phyloP scores from a whole-genome alignment of 2,113 vertebrate genomes.

The Hyperopisus bebe region DNA sequence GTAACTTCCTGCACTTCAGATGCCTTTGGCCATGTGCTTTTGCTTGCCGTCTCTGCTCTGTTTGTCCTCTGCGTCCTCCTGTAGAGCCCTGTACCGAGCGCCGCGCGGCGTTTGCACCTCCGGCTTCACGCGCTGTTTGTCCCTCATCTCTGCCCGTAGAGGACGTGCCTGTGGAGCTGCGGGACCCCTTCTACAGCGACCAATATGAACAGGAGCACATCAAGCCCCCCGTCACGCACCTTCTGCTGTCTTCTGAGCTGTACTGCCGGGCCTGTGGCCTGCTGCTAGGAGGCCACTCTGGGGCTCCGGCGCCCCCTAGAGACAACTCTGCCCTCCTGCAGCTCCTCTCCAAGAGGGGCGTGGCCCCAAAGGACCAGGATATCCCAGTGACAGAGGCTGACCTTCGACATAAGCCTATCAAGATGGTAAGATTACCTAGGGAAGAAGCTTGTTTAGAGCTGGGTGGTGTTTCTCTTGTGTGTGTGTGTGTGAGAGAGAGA shows the following conservation, averaged over 20 bases:
- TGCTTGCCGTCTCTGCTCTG: slow-evolving; percentile 10
- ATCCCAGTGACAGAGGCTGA: slow-evolving; percentile 65
- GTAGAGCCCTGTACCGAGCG: neutral
- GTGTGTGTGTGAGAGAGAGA: neutral
- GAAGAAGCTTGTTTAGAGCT: neutral
- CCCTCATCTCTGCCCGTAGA: slow-evolving; percentile 50
- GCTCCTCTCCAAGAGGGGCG: slow-evolving; percentile 60
- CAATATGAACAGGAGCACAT: slow-evolving; percentile 91
- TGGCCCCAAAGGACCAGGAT: slow-evolving; percentile 61
- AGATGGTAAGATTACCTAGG: slow-evolving; percentile 65
- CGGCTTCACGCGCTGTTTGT: slow-evolving; percentile 24
- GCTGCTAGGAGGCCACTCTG: slow-evolving; percentile 45
- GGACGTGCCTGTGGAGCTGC: slow-evolving; percentile 76
- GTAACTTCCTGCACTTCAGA: neutral
- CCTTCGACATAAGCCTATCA: slow-evolving; percentile 75
- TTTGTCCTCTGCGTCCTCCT: slow-evolving; percentile 14
- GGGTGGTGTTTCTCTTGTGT: neutral
- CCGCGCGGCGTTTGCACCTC: neutral
- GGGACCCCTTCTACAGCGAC: slow-evolving; percentile 84
- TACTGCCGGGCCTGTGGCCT: slow-evolving; percentile 77
- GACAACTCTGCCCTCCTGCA: slow-evolving; percentile 67
- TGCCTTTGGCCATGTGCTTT: neutral
- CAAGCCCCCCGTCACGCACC: slow-evolving; percentile 77
- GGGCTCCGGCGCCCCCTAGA: slow-evolving; percentile 52
- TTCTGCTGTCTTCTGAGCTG: slow-evolving; percentile 78